phyloP scores from a whole-genome alignment of 2,888 invertebrate genomes.

The Psylliodes chrysocephalus region DNA sequence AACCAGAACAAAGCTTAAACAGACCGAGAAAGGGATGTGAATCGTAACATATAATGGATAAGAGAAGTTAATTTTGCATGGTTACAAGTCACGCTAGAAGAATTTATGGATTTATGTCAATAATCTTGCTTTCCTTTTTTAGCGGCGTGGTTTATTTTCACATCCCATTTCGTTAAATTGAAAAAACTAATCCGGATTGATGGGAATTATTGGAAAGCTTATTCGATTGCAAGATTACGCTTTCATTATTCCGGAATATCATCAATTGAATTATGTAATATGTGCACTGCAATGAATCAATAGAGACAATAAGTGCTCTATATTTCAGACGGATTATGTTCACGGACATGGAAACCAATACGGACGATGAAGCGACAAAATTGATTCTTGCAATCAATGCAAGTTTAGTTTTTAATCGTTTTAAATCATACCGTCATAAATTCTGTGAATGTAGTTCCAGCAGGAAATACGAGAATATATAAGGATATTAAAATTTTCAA shows the following conservation, averaged over 20 bases:
- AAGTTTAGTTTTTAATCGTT: slow-evolving; percentile 4
- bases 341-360: slow-evolving; percentile 28
- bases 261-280: slow-evolving; percentile 45
- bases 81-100: too few species aligned
- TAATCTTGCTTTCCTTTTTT: too few species aligned
- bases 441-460: too few species aligned
- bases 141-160: too few species aligned
- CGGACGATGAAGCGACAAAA: slow-evolving; percentile 2
- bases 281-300: slow-evolving; percentile 34
- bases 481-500: too few species aligned
- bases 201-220: slow-evolving; percentile 43
- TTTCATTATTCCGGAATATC: slow-evolving; percentile 54
- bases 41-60: too few species aligned
- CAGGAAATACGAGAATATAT: too few species aligned
- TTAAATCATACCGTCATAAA: not conserved
- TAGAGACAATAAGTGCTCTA: slow-evolving; percentile 24
- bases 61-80: too few species aligned
- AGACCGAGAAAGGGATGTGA: too few species aligned
- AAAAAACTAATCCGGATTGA: slow-evolving; percentile 23
- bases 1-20: too few species aligned
- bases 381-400: slow-evolving; percentile 16
- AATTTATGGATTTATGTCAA: too few species aligned
- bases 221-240: slow-evolving; percentile 50
- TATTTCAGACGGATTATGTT: slow-evolving; percentile 23
- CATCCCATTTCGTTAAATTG: too few species aligned